Conservation (phyloP, 2,113 vertebrate species). For the Garra rufa region DNA sequence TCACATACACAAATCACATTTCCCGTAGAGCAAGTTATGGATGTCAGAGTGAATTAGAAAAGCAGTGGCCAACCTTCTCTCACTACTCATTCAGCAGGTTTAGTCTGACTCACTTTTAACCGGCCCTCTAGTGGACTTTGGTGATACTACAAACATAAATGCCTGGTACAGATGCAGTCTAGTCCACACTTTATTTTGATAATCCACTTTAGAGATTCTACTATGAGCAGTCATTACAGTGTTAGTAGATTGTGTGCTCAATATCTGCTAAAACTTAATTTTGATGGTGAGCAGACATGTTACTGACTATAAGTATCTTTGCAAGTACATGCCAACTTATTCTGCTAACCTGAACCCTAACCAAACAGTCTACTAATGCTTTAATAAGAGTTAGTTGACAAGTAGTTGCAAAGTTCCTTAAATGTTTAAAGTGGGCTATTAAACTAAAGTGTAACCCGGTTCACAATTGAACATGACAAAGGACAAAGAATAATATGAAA, state of each 20-base stretch:
- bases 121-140: constrained; percentile 53
- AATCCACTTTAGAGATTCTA: not conserved
- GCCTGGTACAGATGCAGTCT: not conserved
- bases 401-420: not conserved
- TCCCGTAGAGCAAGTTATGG: not conserved
- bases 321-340: not conserved
- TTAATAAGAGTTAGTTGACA: not conserved
- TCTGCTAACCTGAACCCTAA: not conserved
- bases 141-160: constrained; percentile 9
- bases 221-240: no score
- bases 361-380: no score
- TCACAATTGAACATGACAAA: not conserved
- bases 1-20: not conserved
- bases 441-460: not conserved
- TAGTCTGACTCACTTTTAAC: not conserved
- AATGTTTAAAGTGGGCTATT: not conserved
- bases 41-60: constrained; percentile 24
- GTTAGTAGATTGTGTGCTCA: no score
- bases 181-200: not conserved
- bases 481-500: not conserved
- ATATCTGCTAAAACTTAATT: no score
- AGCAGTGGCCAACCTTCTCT: constrained; percentile 5
- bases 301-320: no score
- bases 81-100: not conserved
- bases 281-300: no score